Percentiles rank a stretch among this genome's conserved stretches.
These are phyloP conservation scores for Tetrapedia diversipes DNA, from an alignment of 2,888 invertebrate species.

Conservation along the genomic window DNA sequence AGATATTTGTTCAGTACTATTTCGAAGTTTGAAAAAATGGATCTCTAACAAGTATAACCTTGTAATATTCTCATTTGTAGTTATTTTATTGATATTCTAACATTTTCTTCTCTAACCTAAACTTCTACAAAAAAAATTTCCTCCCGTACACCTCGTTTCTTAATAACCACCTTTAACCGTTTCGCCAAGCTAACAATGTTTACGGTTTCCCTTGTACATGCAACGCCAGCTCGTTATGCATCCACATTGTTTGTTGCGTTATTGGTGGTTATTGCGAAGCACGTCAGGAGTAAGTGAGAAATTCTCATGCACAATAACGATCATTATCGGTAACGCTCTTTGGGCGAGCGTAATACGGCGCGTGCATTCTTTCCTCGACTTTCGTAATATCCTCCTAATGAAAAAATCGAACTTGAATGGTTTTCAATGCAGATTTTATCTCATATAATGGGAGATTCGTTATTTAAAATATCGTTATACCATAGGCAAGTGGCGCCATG, in stretches of 20 bases:
- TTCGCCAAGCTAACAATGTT: conserved; percentile 61
- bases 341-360: conserved; percentile 55
- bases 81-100: conserved; percentile 8
- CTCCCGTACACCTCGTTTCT: conserved; percentile 24
- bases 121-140: conserved; percentile 7
- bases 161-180: conserved; percentile 17
- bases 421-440: not conserved
- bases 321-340: conserved; percentile 58
- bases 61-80: not conserved
- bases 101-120: not conserved
- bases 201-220: conserved; percentile 60
- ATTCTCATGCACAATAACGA: conserved; percentile 69
- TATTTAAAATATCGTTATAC: no score
- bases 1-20: no score
- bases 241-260: conserved; percentile 66
- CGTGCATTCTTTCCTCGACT: conserved; percentile 39
- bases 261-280: conserved; percentile 59
- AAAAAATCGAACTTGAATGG: conserved; percentile 16
- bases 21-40: not conserved
- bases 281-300: conserved; percentile 65
- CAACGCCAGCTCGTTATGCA: conserved; percentile 59
- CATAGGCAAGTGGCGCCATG: not conserved
- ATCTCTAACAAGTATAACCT: not conserved
- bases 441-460: no score
- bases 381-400: conserved; percentile 34